Evolutionary conservation across 2,888 invertebrate genomes (phyloP).

Genomic region (Sylvicola fuscatus): DNA sequence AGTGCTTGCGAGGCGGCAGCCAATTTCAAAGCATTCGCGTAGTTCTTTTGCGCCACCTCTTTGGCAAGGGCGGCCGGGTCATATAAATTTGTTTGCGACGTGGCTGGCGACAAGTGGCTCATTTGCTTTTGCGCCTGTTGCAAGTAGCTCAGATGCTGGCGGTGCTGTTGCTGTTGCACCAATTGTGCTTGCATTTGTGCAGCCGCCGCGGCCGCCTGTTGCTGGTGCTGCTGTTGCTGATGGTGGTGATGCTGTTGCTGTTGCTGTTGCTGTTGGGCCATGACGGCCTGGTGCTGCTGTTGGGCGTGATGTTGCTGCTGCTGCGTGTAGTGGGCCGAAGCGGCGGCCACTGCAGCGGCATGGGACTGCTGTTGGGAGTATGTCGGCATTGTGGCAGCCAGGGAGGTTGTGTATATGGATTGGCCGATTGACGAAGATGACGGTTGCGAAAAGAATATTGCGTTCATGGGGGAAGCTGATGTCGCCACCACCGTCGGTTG

Average conservation of each 20-base stretch:
- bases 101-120: neutral
- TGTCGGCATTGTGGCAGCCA: constrained; percentile 5
- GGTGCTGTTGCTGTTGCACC: neutral
- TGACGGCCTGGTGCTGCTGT: neutral
- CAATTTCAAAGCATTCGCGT: constrained; percentile 50
- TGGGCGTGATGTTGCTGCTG: constrained; percentile 5
- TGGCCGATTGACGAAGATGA: constrained; percentile 11
- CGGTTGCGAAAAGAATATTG: constrained; percentile 12
- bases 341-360: constrained; percentile 12
- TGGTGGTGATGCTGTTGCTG: neutral
- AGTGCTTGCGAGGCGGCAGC: constrained; percentile 26
- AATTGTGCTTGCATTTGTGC: neutral
- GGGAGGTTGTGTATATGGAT: neutral
- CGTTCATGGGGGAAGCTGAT: constrained; percentile 8
- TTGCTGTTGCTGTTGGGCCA: neutral
- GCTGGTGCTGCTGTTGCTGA: neutral
- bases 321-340: constrained; percentile 6
- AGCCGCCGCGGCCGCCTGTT: neutral
- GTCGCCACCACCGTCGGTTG: constrained; percentile 1
- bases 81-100: neutral
- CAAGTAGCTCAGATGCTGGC: neutral
- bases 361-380: constrained; percentile 9
- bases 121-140: neutral
- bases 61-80: constrained; percentile 52
- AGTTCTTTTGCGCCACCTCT: constrained; percentile 66